Base-by-base conservation (phyloP, 2,888 invertebrate species). In the Trimorus sp. region DNA sequence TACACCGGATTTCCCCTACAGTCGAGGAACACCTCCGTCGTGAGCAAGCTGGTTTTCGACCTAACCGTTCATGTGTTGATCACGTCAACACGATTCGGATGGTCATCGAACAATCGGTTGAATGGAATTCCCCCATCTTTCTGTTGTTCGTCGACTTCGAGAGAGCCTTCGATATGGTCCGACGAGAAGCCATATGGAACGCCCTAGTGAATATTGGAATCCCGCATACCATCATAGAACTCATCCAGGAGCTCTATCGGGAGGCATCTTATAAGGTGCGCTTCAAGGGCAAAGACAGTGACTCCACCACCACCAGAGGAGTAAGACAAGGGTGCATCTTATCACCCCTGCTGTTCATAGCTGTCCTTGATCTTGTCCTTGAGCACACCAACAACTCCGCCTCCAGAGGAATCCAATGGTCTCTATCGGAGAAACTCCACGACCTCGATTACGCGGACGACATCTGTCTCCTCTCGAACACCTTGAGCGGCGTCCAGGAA, bases 231-330 rank as follows among this genome's bases (percentile, higher is more conserved):
- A 53, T 66, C 66, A 66, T 53, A 45, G 49, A 37, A 2, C 38
- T 68, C 45, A 51, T 69, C 12, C 53, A 42, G 14, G 71, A 60
- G 14, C 51, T 71, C 11, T 71, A 71, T 36, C 48, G 58, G 42
- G 60, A 70, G 15, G 51, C 40, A 5, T 9, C 70, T 6, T 51
- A n/a, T 8, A 59, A 70, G 42, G 60, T 70, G 9, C 60, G 60
- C 3, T 70, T 60, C 8, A 70, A 70, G 40, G 70, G 38, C 45
- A 73, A 73, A 26, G 62, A 53, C 51, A 70, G 73, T 36, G 16
- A 37, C 48, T 70, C 51, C 49, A 37, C 36, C 51, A 70, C 7
- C 56, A 53, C 12, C 60, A 49, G 70, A 60, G 51, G 60, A 51
- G 70, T 59, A n/a, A 70, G 54, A 12, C 62, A 71, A 38, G 71